A percentile compares a stretch with the other conserved stretches of the same genome.
Conservation (phyloP, 2,113 vertebrate genomes). For the Uropsilus gracilis region DNA sequence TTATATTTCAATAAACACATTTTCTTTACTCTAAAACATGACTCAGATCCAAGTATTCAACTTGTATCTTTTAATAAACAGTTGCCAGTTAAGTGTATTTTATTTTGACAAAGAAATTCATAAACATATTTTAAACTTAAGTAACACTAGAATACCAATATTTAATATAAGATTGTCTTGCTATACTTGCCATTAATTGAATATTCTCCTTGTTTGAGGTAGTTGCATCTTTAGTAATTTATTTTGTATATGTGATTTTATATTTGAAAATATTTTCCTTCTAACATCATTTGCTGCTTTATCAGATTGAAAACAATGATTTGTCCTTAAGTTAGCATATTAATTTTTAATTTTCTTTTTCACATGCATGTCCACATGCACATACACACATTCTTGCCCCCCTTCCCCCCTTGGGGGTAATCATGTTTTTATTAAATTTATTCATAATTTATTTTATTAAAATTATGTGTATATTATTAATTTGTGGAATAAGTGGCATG, state of each 20-base stretch:
- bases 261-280: not conserved
- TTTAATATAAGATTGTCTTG: not conserved
- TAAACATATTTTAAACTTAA: slow-evolving; percentile 4
- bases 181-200: not conserved
- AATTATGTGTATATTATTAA: not conserved
- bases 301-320: not conserved
- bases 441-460: not conserved
- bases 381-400: not conserved
- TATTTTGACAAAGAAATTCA: not conserved
- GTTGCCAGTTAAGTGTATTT: not conserved
- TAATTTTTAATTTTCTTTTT: not conserved
- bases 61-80: not conserved
- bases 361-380: not conserved
- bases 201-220: not conserved
- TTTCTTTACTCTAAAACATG: slow-evolving; percentile 1
- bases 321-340: not conserved
- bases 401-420: not conserved
- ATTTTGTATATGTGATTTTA: not conserved
- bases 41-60: not conserved
- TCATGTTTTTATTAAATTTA: not conserved
- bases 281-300: not conserved
- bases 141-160: not conserved
- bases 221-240: not conserved
- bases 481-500: not conserved
- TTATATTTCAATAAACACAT: not conserved